Percentiles rank a stretch among this genome's conserved stretches.
Conservation (phyloP, 1,140 invertebrate species). For the Berghia stephanieae region DNA sequence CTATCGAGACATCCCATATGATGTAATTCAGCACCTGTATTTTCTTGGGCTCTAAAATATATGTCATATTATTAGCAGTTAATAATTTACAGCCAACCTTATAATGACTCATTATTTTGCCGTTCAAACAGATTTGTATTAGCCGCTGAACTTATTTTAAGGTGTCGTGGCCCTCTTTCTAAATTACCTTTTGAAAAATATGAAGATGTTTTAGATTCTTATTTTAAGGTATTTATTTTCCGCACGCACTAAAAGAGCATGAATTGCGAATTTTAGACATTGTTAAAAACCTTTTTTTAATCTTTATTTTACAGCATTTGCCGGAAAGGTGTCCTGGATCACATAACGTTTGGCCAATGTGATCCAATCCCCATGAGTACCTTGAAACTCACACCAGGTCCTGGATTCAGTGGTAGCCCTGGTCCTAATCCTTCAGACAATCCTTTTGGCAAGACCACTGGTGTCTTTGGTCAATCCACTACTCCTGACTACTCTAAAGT, state of each 20-base stretch:
- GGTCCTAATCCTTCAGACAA: neutral
- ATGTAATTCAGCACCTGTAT: too few species aligned
- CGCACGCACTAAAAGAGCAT: too few species aligned
- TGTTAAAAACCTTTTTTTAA: neutral
- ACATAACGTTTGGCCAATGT: conserved; percentile 36
- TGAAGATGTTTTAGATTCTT: neutral
- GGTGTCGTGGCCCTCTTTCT: neutral
- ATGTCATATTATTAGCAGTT: too few species aligned
- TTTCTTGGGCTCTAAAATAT: too few species aligned
- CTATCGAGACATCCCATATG: too few species aligned
- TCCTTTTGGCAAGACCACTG: neutral
- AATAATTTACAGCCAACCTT: too few species aligned
- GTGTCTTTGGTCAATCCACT: neutral
- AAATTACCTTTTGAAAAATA: neutral
- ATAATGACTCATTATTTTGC: too few species aligned
- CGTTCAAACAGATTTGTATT: neutral
- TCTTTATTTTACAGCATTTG: conserved; percentile 30
- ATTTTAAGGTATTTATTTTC: too few species aligned
- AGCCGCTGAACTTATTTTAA: neutral
- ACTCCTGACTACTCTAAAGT: neutral
- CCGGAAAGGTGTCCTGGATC: conserved; percentile 31
- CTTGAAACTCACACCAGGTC: neutral
- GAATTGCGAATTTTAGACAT: neutral
- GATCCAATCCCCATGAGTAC: neutral
- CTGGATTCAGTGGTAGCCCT: neutral